Conservation (phyloP, 92 coral and sea anemone genomes). For the Scolanthus callimorphus region DNA sequence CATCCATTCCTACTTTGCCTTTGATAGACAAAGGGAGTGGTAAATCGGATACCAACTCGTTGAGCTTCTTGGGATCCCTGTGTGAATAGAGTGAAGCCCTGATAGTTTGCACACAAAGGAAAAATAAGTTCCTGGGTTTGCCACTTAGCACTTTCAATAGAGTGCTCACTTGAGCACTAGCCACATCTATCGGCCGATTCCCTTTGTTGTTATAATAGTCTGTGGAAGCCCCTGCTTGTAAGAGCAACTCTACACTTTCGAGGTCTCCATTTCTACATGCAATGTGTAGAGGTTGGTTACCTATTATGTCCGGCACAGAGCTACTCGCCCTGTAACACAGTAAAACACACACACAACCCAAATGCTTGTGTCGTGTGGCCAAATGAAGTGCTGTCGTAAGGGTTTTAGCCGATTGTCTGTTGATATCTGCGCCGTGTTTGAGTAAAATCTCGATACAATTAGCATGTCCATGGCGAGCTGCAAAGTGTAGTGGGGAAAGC, state of each 20-base stretch:
- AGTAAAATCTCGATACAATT: conserved; percentile 42
- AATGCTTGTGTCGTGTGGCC: conserved; percentile 28
- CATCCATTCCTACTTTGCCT: conserved; percentile 7
- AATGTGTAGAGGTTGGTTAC: conserved; percentile 46
- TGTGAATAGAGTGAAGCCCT: conserved; percentile 9
- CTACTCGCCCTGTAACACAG: conserved; percentile 29
- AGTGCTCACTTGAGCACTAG: conserved; percentile 12
- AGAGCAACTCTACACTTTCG: conserved; percentile 31
- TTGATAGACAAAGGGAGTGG: conserved; percentile 23
- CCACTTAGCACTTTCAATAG: conserved; percentile 24
- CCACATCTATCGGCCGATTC: conserved; percentile 30
- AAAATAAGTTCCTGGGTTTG: conserved; percentile 31
- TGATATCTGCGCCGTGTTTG: conserved; percentile 35
- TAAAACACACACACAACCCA: conserved; percentile 28
- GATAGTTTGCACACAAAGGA: conserved; percentile 28
- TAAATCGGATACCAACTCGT: conserved; percentile 2
- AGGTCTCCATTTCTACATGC: conserved; percentile 25
- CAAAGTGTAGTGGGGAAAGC: conserved; percentile 54
- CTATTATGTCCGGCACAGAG: conserved; percentile 25
- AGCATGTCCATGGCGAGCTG: conserved; percentile 59
- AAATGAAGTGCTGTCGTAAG: conserved; percentile 38
- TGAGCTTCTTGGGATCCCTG: conserved; percentile 2
- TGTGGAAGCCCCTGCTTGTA: conserved; percentile 48
- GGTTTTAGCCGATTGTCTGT: conserved; percentile 26
- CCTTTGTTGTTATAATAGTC: conserved; percentile 26